Conservation (phyloP, 2,888 invertebrate species). For the Noctua janthina region DNA sequence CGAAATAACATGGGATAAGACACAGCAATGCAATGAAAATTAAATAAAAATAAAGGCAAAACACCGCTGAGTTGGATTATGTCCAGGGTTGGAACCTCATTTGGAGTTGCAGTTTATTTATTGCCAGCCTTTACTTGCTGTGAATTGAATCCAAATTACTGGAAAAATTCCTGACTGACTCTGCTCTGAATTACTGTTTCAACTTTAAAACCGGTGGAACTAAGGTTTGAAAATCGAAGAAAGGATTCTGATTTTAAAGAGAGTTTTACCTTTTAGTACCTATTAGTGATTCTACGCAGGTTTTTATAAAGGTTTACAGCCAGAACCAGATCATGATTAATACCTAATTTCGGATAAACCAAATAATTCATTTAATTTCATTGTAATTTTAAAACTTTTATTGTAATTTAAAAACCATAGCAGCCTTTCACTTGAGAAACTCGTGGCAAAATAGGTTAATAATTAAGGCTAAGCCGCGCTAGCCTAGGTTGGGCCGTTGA, state of each 20-base stretch:
- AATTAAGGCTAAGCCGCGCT: background rate
- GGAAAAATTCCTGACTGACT: conserved; percentile 76
- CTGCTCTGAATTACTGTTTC: conserved; percentile 66
- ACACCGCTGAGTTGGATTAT: conserved; percentile 83
- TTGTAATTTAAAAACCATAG: background rate
- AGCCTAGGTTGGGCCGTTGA: background rate
- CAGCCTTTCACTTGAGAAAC: background rate
- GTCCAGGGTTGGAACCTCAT: conserved; percentile 84
- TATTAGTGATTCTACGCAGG: background rate
- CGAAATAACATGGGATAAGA: conserved; percentile 20
- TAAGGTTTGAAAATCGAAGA: background rate
- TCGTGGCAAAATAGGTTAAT: background rate
- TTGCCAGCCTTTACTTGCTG: conserved; percentile 80
- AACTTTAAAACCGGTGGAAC: conserved; percentile 13
- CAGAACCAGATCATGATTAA: background rate
- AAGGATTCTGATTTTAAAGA: background rate
- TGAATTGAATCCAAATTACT: conserved; percentile 87
- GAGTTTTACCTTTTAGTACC: background rate
- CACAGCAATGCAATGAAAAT: conserved; percentile 76
- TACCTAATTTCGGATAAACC: background rate
- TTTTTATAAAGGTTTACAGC: background rate
- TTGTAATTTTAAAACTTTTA: background rate
- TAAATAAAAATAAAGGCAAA: conserved; percentile 78
- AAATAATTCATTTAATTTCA: background rate
- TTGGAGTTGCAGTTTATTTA: conserved; percentile 87